phyloP scores from a whole-genome alignment of 2,888 invertebrate species.

The Archips crataeganus region DNA sequence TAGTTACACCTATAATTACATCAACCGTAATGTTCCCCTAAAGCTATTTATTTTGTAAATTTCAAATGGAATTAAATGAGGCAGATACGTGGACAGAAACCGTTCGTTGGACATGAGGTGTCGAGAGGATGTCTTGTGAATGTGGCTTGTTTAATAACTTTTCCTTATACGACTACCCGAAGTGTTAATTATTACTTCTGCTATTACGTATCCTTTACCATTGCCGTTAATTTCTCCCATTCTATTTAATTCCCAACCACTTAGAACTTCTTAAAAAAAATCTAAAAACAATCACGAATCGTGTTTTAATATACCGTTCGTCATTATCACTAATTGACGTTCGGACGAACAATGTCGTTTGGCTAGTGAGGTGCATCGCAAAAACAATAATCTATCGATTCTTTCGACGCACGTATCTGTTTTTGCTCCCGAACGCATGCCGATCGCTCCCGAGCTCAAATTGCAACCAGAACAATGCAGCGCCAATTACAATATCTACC shows the following conservation, averaged over 20 bases:
- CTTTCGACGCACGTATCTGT: constrained; percentile 73
- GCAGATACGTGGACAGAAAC: too few relatives aligned
- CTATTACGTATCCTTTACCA: not conserved
- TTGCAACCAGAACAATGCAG: constrained; percentile 61
- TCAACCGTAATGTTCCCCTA: too few relatives aligned
- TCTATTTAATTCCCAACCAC: not conserved
- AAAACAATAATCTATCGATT: constrained; percentile 81
- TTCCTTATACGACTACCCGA: too few relatives aligned
- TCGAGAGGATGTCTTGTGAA: too few relatives aligned
- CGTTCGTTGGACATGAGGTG: too few relatives aligned
- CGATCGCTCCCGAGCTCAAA: constrained; percentile 65
- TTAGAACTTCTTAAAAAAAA: constrained; percentile 39
- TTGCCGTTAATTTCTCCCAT: not conserved
- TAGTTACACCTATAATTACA: too few relatives aligned
- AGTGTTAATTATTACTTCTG: not conserved
- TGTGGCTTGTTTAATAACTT: too few relatives aligned
- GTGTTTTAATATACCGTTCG: constrained; percentile 69
- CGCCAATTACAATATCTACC: constrained; percentile 76
- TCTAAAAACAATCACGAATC: constrained; percentile 59
- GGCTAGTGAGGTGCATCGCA: constrained; percentile 68
- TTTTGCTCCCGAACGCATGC: constrained; percentile 75
- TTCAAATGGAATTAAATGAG: too few relatives aligned
- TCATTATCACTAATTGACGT: constrained; percentile 84
- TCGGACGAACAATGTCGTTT: constrained; percentile 73
- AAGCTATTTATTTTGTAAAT: too few relatives aligned